These are phyloP conservation scores for Penaeus chinensis DNA, from an alignment of 1,140 invertebrate genomes.

Conservation along the genomic window DNA sequence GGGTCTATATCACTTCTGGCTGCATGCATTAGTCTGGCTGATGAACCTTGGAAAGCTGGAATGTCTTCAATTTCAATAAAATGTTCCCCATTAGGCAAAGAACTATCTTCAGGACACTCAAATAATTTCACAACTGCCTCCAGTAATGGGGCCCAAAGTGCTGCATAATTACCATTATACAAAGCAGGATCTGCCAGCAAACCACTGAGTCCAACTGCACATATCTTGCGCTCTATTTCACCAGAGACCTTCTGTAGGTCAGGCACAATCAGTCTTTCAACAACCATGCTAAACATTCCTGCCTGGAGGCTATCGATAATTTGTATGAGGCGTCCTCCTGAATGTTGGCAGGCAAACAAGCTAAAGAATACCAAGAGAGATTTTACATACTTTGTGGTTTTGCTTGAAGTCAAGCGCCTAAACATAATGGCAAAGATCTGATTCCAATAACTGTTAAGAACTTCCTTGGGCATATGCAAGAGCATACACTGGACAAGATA, in stretches of 20 bases:
- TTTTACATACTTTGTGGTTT: constrained; percentile 93
- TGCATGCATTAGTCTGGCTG: constrained; percentile 88
- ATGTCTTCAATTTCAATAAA: constrained; percentile 88
- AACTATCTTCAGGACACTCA: constrained; percentile 87
- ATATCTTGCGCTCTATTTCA: constrained; percentile 85
- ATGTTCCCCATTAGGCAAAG: constrained; percentile 83
- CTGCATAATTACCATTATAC: constrained; percentile 75
- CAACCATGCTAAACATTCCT: constrained; percentile 94
- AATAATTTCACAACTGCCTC: constrained; percentile 86
- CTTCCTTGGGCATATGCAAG: constrained; percentile 66
- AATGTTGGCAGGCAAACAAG: constrained; percentile 84
- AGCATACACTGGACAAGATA: constrained; percentile 86
- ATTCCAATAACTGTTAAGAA: constrained; percentile 82
- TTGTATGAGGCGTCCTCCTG: constrained; percentile 78
- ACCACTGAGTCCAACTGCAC: constrained; percentile 88
- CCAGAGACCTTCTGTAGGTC: constrained; percentile 90
- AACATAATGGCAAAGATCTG: constrained; percentile 93
- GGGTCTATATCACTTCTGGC: constrained; percentile 81
- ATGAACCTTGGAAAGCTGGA: constrained; percentile 88
- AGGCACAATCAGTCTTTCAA: constrained; percentile 86
- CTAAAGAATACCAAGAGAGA: constrained; percentile 90
- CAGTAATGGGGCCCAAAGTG: constrained; percentile 71
- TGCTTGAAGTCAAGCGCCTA: constrained; percentile 89
- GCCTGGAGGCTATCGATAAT: constrained; percentile 88
- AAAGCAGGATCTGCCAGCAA: constrained; percentile 82